Evolutionary conservation across 1,140 invertebrate species (phyloP), one percentile per base, ranked within the genome.

Genomic region (Meloidogyne floridensis): DNA sequence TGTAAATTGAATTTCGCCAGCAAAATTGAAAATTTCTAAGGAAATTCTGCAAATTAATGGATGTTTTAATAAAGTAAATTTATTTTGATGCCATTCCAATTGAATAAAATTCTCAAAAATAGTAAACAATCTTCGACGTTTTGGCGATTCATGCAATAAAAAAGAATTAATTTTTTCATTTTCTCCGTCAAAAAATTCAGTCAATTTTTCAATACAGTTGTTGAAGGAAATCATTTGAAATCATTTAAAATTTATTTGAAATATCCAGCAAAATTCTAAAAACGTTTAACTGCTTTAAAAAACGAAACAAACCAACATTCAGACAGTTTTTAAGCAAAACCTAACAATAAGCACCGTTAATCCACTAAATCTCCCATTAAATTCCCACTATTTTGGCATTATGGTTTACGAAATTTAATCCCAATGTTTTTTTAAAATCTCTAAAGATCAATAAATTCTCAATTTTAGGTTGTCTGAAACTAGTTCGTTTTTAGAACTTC

Each of bases 21-120:
- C 47, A 71, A 78, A 10, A 51, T 32, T 18, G 59, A 79, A 79
- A 15, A 79, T 47, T 11, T 54, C 20, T 3, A 20, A 32, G 11
- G 6, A 32, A 72, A 79, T 79, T 13, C 4, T 53, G 15, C 5
- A 13, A 43, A 42, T 47, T 11, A 79, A 42, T 2, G 77, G 77
- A 69, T 18, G 18, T 69, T 47, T 72, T 42, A 79, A 43, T 8
- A 8, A 51, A 71, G 47, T 79, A 51, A 79, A 79, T 47, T 79
- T 72, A 20, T 72, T 51, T 72, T 47, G 77, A 6, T 20, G 7
- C 77, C 43, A 79, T 65, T 79, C 77, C 11, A 79, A 47, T 3
- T 43, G 59, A 18, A 79, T 69, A 71, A 72, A 79, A 51, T 72
- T 43, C 59, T 69, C 54, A 43, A 79, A 9, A 15, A 11, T 8